Conservation (phyloP, 2,113 vertebrate genomes). For the Hystrix brachyura region DNA sequence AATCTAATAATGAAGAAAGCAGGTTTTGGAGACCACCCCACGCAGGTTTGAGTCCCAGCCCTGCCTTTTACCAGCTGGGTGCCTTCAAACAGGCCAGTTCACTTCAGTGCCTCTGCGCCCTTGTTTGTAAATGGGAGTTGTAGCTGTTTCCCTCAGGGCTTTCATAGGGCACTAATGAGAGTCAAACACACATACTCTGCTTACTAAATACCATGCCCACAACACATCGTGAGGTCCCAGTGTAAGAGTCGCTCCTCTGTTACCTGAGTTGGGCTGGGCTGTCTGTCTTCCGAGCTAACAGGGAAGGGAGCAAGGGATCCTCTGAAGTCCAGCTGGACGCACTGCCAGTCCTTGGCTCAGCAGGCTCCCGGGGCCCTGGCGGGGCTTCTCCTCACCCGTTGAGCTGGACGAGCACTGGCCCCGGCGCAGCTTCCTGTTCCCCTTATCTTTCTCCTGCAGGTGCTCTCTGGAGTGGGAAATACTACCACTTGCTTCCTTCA, state of each 20-base stretch:
- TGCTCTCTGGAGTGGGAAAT: slow-evolving; percentile 61
- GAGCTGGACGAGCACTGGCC: background rate
- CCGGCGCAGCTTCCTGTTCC: slow-evolving; percentile 68
- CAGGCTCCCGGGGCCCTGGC: background rate
- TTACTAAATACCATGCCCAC: background rate
- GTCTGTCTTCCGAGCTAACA: background rate
- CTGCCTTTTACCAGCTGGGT: background rate
- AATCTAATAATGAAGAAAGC: background rate
- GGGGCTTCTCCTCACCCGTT: background rate
- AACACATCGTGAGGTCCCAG: background rate
- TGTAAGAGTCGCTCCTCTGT: background rate
- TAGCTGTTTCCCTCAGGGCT: background rate
- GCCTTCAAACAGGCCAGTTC: background rate
- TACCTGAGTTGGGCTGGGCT: background rate
- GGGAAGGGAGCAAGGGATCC: background rate
- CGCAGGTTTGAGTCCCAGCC: background rate
- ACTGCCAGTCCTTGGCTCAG: slow-evolving; percentile 48
- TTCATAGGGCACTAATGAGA: background rate
- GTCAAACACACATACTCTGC: background rate
- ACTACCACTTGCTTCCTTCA: slow-evolving; percentile 56
- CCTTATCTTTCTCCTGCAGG: slow-evolving; percentile 75
- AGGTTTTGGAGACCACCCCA: background rate
- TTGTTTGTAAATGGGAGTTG: background rate
- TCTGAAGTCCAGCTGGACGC: slow-evolving; percentile 63
- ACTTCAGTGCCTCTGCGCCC: background rate